Percentiles rank a stretch among this genome's conserved stretches.
phyloP scores from a whole-genome alignment of 2,888 invertebrate genomes.

The Rhabditoides inermis region DNA sequence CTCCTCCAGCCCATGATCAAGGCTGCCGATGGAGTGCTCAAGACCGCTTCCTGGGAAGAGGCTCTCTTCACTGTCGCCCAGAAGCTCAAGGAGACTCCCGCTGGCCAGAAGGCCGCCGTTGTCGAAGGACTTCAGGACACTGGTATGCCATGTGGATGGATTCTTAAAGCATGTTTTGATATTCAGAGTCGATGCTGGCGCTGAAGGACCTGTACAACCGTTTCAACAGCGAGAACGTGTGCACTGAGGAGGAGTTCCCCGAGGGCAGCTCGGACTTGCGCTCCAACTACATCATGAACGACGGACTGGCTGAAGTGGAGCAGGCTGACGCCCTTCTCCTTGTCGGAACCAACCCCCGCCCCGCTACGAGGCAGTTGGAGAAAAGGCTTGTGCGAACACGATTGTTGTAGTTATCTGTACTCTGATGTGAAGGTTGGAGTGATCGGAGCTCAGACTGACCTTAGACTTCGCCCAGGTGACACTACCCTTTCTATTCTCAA shows the following conservation, averaged over 20 bases:
- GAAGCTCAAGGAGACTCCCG: slow-evolving; percentile 64
- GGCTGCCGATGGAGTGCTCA: slow-evolving; percentile 50
- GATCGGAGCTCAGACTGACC: slow-evolving; percentile 81
- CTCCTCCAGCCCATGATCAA: slow-evolving; percentile 85
- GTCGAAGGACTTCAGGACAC: slow-evolving; percentile 60
- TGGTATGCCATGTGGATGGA: too few species aligned
- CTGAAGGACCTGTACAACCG: slow-evolving; percentile 84
- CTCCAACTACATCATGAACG: slow-evolving; percentile 79
- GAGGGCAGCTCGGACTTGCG: too few species aligned
- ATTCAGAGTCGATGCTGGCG: slow-evolving; percentile 65
- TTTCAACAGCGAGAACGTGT: slow-evolving; percentile 74
- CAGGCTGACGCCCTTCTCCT: slow-evolving; percentile 83
- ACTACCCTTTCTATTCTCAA: too few species aligned
- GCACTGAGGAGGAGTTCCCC: slow-evolving; percentile 84
- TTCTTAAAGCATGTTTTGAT: too few species aligned
- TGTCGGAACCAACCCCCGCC: slow-evolving; percentile 90
- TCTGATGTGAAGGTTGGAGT: slow-evolving; percentile 77
- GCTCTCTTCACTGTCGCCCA: slow-evolving; percentile 69
- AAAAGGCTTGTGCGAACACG: too few species aligned
- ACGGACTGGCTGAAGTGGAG: slow-evolving; percentile 78
- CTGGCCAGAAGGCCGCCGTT: slow-evolving; percentile 71
- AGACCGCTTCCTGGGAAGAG: slow-evolving; percentile 87
- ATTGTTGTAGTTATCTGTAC: slow-evolving; percentile 72
- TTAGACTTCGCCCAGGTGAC: slow-evolving; percentile 51
- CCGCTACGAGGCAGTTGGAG: too few species aligned